phyloP scores from a whole-genome alignment of 92 coral and sea anemone species.

The Isaurus tuberculatus region DNA sequence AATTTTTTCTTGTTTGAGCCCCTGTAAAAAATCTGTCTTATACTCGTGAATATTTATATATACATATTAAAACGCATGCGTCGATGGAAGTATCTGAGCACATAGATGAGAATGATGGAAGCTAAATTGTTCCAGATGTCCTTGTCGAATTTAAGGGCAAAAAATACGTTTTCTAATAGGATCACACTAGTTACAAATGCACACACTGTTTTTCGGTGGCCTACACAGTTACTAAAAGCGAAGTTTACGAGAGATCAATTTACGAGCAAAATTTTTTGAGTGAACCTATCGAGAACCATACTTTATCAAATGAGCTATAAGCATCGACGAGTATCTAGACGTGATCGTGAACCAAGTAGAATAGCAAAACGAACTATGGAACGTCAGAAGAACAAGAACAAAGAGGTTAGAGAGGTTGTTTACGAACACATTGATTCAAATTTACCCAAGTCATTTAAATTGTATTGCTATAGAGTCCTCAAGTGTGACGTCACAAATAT shows the following conservation, averaged over 20 bases:
- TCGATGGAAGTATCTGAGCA: background rate
- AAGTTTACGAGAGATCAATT: conserved; percentile 4
- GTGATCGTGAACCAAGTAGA: background rate
- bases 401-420: background rate
- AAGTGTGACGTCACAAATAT: too few species aligned
- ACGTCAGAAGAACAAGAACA: conserved; percentile 6
- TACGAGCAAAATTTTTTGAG: background rate
- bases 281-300: background rate
- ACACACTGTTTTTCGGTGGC: background rate
- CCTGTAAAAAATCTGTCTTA: too few species aligned
- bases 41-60: too few species aligned
- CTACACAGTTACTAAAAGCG: background rate
- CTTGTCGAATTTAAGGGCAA: background rate
- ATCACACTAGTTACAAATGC: background rate
- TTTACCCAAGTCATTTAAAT: background rate
- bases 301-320: background rate
- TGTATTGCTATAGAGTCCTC: too few species aligned
- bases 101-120: background rate
- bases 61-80: conserved; percentile 3
- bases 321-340: background rate
- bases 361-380: background rate
- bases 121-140: background rate
- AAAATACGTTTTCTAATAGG: background rate
- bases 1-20: too few species aligned
- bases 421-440: background rate